These are phyloP conservation scores for Tyria jacobaeae DNA, from an alignment of 2,888 invertebrate genomes.

Conservation along the genomic window DNA sequence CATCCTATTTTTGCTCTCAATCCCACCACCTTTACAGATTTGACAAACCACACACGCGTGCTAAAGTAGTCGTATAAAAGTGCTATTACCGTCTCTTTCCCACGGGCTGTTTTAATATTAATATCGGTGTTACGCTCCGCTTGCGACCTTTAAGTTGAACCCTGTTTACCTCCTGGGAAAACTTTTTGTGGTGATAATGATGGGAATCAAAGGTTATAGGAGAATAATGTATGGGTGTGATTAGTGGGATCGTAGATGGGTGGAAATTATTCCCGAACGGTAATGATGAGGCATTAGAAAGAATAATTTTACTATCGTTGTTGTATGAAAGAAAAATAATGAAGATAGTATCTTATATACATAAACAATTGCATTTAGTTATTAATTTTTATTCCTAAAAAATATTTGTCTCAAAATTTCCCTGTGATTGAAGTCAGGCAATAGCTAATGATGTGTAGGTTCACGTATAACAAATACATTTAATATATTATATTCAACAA, in stretches of 20 bases:
- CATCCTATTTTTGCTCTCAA: neutral
- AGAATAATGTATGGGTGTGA: constrained; percentile 18
- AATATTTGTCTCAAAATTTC: too few relatives aligned
- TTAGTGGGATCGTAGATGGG: constrained; percentile 19
- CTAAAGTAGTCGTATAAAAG: constrained; percentile 4
- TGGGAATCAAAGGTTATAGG: constrained; percentile 15
- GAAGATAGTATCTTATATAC: too few relatives aligned
- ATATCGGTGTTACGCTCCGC: constrained; percentile 54
- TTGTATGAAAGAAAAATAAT: too few relatives aligned
- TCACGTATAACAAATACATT: too few relatives aligned
- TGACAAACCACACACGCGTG: constrained; percentile 1
- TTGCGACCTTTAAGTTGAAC: constrained; percentile 37
- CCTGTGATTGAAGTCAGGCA: too few relatives aligned
- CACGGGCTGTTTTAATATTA: constrained; percentile 52
- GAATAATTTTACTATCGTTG: neutral
- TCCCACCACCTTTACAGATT: neutral
- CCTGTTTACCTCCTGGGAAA: constrained; percentile 39
- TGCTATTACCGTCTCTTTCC: constrained; percentile 33
- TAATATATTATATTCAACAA: too few relatives aligned
- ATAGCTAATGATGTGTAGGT: too few relatives aligned
- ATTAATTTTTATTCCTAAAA: too few relatives aligned
- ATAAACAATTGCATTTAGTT: too few relatives aligned
- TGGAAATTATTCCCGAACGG: constrained; percentile 6
- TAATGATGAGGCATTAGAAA: neutral
- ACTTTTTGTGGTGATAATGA: constrained; percentile 29